phyloP scores from a whole-genome alignment of 2,888 invertebrate species.

The Alloscopus bannaensis region DNA sequence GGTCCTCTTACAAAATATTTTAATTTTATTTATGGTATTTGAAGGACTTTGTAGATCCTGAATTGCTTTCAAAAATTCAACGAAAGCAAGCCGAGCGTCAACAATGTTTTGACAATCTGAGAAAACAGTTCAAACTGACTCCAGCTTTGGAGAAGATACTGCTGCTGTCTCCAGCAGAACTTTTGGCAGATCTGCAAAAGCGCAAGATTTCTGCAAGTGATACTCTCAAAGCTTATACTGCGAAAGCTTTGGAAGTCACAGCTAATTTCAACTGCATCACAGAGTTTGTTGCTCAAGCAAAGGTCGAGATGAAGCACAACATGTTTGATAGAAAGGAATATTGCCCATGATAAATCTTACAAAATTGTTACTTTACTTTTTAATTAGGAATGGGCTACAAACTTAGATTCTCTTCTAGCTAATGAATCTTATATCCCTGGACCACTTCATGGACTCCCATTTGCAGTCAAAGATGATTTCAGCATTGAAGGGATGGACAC shows the following conservation, averaged over 20 bases:
- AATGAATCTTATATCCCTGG: no score
- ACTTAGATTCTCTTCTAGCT: slow-evolving; percentile 60
- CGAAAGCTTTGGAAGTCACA: slow-evolving; percentile 72
- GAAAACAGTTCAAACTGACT: slow-evolving; percentile 24
- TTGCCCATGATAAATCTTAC: no score
- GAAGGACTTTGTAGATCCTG: no score
- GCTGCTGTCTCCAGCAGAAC: slow-evolving; percentile 34
- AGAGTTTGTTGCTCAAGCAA: slow-evolving; percentile 74
- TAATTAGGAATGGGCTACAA: slow-evolving; percentile 65
- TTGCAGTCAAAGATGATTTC: slow-evolving; percentile 75
- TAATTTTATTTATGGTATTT: no score
- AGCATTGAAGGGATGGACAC: slow-evolving; percentile 75
- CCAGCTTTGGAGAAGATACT: slow-evolving; percentile 34
- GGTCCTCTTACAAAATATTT: no score
- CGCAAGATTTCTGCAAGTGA: slow-evolving; percentile 46
- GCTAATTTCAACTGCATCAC: slow-evolving; percentile 74
- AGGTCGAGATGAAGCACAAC: no score
- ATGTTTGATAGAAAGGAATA: no score
- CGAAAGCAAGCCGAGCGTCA: slow-evolving; percentile 49
- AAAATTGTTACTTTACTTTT: background rate
- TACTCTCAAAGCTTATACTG: slow-evolving; percentile 71
- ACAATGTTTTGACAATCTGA: slow-evolving; percentile 34
- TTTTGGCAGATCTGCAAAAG: slow-evolving; percentile 44
- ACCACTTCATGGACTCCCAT: slow-evolving; percentile 73
- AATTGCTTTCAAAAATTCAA: slow-evolving; percentile 16